Conservation (phyloP, 2,888 invertebrate species). For the Melieria picta region DNA sequence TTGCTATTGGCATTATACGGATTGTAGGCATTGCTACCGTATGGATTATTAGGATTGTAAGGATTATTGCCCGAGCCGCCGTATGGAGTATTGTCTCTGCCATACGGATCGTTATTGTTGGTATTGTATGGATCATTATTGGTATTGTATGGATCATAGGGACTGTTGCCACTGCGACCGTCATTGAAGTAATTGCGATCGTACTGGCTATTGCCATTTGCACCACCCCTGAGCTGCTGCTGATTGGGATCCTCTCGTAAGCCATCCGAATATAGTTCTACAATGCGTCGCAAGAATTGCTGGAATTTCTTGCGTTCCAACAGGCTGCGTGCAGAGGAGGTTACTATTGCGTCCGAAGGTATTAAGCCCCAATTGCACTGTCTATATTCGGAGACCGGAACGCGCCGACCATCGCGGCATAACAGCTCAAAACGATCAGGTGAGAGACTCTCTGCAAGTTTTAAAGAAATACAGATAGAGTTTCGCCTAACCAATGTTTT, state of each 20-base stretch:
- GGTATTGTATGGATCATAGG: constrained; percentile 40
- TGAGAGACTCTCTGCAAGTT: constrained; percentile 70
- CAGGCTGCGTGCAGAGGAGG: constrained; percentile 78
- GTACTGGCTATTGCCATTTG: constrained; percentile 37
- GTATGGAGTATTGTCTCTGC: constrained; percentile 36
- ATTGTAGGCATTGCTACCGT: constrained; percentile 8
- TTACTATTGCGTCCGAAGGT: constrained; percentile 85
- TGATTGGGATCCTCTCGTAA: constrained; percentile 49
- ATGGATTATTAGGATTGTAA: constrained; percentile 22
- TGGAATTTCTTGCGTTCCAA: constrained; percentile 70
- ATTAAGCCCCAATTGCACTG: constrained; percentile 87
- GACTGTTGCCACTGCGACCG: constrained; percentile 43
- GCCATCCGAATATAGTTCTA: constrained; percentile 68
- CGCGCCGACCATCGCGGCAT: constrained; percentile 81
- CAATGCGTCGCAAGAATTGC: constrained; percentile 72
- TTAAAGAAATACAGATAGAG: not conserved
- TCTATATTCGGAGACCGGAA: constrained; percentile 74
- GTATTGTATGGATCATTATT: constrained; percentile 41
- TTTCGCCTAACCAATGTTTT: not conserved
- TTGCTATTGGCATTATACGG: constrained; percentile 10
- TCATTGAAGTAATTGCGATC: constrained; percentile 51
- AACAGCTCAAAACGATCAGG: constrained; percentile 81
- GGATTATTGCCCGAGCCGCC: too few species aligned
- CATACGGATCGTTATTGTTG: constrained; percentile 38
- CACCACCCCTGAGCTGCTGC: constrained; percentile 39